Evolutionary conservation across 2,888 invertebrate genomes (phyloP).

Genomic region (Hirtodrosophila duncani): DNA sequence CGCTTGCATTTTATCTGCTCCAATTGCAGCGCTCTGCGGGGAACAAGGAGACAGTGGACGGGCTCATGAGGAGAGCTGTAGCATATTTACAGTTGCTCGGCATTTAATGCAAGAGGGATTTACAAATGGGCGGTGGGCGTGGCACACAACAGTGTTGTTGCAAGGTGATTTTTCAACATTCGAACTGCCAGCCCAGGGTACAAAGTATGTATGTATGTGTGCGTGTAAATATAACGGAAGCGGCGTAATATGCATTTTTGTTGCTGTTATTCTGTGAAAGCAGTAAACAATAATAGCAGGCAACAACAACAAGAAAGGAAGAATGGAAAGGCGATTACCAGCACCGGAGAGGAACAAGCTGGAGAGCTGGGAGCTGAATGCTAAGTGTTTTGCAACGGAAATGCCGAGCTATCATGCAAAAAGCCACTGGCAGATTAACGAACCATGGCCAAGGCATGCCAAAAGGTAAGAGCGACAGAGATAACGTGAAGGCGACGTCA

Average conservation of each 20-base stretch:
- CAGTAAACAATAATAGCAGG: conserved; percentile 64
- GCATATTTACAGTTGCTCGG: conserved; percentile 64
- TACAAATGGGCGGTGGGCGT: conserved; percentile 39
- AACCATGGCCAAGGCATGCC: conserved; percentile 68
- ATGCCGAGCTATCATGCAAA: conserved; percentile 69
- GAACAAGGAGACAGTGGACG: conserved; percentile 7
- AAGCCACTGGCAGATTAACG: conserved; percentile 69
- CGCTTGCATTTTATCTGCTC: conserved; percentile 63
- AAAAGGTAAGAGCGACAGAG: conserved; percentile 27
- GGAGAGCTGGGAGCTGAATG: conserved; percentile 22
- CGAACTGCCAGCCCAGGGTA: conserved; percentile 39
- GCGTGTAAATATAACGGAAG: too few relatives aligned
- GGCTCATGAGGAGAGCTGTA: conserved; percentile 16
- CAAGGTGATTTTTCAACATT: conserved; percentile 45
- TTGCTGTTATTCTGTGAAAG: conserved; percentile 20
- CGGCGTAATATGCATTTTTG: conserved; percentile 20
- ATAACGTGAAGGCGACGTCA: neutral
- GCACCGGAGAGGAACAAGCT: neutral
- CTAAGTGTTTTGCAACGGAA: conserved; percentile 72
- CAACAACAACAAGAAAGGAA: conserved; percentile 34
- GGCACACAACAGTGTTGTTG: conserved; percentile 10
- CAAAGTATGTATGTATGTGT: neutral
- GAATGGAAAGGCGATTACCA: conserved; percentile 19
- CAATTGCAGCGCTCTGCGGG: conserved; percentile 51
- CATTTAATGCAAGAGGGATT: conserved; percentile 70